Base-by-base conservation (phyloP, 2,797 vertebrate species). In the Okamejei kenojei region DNA sequence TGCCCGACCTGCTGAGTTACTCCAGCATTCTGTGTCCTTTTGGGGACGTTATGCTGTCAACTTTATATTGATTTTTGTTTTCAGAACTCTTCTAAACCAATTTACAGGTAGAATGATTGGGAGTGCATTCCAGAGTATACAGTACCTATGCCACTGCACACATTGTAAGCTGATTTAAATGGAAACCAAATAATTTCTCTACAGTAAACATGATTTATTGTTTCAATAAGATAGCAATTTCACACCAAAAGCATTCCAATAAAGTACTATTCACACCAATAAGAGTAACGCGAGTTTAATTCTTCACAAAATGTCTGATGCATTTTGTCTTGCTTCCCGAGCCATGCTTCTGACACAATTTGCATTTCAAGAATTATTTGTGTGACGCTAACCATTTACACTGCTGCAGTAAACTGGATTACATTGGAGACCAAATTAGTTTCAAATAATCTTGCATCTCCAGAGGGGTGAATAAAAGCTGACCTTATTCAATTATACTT, bases 151-250 rank as follows among this genome's bases (percentile, higher is more conserved):
- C 80, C 35, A 45, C 35, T 68, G 8, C 17, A 21, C 61, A 35
- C 7, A 15, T 65, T 88, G n/a, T 7, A 68, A 65, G 29, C 82
- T 86, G 7, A 86, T 65, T 32, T 65, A 29, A 86, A 54, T 61
- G 58, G n/a, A 88, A 68, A 88, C 58, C n/a, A n/a, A 9, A 68
- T 88, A 65, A 88, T 35, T 88, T 88, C n/a, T 68, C 21, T 35
- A 35, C 84, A 88, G 15, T 35, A 88, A 88, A 88, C 17, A 35
- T 88, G n/a, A 88, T 88, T 88, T 88, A 35, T 65, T 88, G 61
- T 15, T 88, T 88, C 61, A 88, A 65, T 88, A 88, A 88, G 84
- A 65, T 88, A 35, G n/a, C 61, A 88, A 35, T 68, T 88, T 17
- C 61, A 88, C 7, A n/a, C 29, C 32, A 68, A 88, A 77, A 15